A percentile compares a stretch with the other conserved stretches of the same genome.
Conservation (phyloP, 2,888 invertebrate genomes). For the Lamproptera curius region DNA sequence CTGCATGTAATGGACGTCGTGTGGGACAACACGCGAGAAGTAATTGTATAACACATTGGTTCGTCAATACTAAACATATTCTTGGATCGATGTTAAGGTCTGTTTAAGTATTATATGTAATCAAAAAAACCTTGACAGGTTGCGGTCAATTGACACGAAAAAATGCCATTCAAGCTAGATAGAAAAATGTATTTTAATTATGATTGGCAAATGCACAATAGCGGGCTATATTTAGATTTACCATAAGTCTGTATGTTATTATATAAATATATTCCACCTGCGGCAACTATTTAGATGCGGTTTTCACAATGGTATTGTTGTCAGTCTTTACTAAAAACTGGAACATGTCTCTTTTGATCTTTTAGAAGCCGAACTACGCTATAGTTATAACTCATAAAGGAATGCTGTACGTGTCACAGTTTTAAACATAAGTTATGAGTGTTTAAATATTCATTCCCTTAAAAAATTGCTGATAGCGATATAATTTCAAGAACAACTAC, state of each 20-base stretch:
- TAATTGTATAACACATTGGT: constrained; percentile 33
- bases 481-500: no score
- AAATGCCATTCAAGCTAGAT: not conserved
- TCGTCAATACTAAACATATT: constrained; percentile 1
- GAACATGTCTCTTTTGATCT: no score
- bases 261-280: not conserved
- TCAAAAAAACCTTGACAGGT: constrained; percentile 14
- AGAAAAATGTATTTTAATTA: not conserved
- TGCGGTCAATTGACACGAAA: constrained; percentile 3
- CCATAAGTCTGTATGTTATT: not conserved
- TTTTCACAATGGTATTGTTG: not conserved
- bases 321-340: not conserved
- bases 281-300: not conserved
- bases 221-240: not conserved
- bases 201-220: not conserved
- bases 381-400: no score
- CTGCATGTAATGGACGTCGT: constrained; percentile 25
- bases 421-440: no score
- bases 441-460: no score
- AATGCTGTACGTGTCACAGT: no score
- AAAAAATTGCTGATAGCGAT: no score
- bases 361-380: no score
- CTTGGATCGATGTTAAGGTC: constrained; percentile 14
- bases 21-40: constrained; percentile 47
- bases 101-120: constrained; percentile 4